Base-by-base conservation (phyloP, 2,113 vertebrate genomes). In the Hippocampus comes region DNA sequence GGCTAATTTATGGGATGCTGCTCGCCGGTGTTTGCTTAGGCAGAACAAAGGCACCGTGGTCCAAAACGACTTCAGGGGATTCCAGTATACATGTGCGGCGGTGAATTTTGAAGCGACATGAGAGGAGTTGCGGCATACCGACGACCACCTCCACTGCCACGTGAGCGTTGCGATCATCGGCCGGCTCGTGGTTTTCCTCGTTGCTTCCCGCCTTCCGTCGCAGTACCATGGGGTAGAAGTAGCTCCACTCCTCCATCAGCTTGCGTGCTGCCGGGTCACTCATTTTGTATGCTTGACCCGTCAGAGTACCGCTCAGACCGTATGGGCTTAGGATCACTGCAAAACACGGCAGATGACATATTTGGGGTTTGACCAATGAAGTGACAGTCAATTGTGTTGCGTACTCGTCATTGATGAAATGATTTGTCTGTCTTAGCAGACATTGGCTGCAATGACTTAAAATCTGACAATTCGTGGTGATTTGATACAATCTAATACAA, bases 141-240 rank as follows among this genome's bases (percentile, higher is more conserved):
- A 99, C 95, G 76, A 99, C 96, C 80, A 99, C 96, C 94, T 99
- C 97, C 2, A 98, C 95, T 5, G 96, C 97, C 83, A 95, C 95
- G 0, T 96, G 95, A 85, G 94, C 92, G 91, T 95, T 94, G 9
- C 91, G 93, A 67, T 97, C 95, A 25, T 94, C 95, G 30, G 91
- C 90, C 81, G 93, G 87, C 72, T 89, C 75, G 83, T 92, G 86
- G 90, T 93, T 85, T 88, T 95, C 81, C 91, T 88, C 87, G 30
- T 68, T 76, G 6, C 79, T 49, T 53, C 81, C 78, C 14, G 89
- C 89, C 73, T 74, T 88, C 27, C 80, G 86, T 89, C 92, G 95
- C 73, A 98, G 92, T 80, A 97, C 96, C 92, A 95, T 95, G 8
- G 97, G 97, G 85, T 99, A 99, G 85, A 99, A 99, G 88, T 96